Conservation (phyloP, 2,888 invertebrate species). For the Pyrrhosoma nymphula region DNA sequence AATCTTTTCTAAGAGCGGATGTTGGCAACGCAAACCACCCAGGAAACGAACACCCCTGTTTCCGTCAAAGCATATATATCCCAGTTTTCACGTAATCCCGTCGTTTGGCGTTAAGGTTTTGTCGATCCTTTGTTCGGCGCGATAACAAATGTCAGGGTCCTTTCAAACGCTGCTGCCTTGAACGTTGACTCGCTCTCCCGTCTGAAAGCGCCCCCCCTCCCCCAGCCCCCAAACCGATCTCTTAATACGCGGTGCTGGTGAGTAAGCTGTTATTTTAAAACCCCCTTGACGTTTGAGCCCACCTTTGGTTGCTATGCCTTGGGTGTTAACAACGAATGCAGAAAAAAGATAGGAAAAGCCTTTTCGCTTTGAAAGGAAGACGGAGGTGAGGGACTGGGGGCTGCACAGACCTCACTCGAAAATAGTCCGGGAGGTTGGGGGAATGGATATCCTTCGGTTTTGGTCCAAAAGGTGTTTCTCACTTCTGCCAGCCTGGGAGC, state of each 20-base stretch:
- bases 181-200: background rate
- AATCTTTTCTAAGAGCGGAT: background rate
- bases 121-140: background rate
- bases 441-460: background rate
- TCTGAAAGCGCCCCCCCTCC: background rate
- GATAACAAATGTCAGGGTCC: constrained; percentile 11
- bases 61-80: background rate
- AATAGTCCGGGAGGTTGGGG: too few relatives aligned
- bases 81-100: background rate
- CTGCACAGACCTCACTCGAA: background rate
- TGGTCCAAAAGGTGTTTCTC: background rate
- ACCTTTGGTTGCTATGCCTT: background rate
- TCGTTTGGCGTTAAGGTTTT: background rate
- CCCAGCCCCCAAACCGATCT: background rate
- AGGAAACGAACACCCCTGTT: too few relatives aligned
- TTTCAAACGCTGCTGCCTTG: background rate
- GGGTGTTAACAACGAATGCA: background rate
- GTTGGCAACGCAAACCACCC: background rate
- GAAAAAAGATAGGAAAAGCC: background rate
- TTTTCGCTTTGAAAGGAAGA: background rate
- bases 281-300: background rate
- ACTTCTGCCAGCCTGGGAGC: background rate
- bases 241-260: background rate
- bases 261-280: constrained; percentile 2
- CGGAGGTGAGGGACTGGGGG: background rate